phyloP scores from a whole-genome alignment of 1,140 invertebrate genomes.

The Mesaphorura yosii region DNA sequence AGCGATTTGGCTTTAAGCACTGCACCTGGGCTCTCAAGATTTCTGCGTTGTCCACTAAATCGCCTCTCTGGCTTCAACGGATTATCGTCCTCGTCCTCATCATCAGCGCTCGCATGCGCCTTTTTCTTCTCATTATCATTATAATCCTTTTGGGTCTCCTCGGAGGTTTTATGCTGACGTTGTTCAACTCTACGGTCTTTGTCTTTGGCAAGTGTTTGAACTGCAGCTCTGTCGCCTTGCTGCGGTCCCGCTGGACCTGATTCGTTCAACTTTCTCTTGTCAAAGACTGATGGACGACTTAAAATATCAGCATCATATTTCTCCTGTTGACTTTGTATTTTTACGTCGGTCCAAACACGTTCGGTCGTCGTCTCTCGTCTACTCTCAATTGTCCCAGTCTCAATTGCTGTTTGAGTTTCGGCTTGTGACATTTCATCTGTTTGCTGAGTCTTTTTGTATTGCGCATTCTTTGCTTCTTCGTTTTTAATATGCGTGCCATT shows the following conservation, averaged over 20 bases:
- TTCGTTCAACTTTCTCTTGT: slow-evolving; percentile 11
- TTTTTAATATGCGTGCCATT: slow-evolving; percentile 1
- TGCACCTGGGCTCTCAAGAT: slow-evolving; percentile 43
- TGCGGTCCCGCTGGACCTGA: no score
- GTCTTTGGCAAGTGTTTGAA: no score
- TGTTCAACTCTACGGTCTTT: no score
- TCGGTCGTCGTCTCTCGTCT: no score
- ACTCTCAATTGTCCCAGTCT: no score
- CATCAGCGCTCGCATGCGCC: not conserved
- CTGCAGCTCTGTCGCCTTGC: no score
- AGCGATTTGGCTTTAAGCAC: slow-evolving; percentile 52
- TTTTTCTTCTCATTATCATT: not conserved
- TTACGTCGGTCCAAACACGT: no score
- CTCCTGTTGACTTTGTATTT: slow-evolving; percentile 5
- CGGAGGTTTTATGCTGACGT: no score
- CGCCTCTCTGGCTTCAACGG: slow-evolving; percentile 28
- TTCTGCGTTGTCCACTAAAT: slow-evolving; percentile 34
- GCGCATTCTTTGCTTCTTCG: slow-evolving; percentile 3
- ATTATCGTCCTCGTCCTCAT: slow-evolving; percentile 18
- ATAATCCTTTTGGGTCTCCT: no score
- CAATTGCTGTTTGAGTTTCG: no score
- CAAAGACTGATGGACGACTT: slow-evolving; percentile 21
- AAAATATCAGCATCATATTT: slow-evolving; percentile 28
- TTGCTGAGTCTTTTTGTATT: slow-evolving; percentile 6
- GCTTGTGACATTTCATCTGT: no score